Conservation (phyloP, 2,113 vertebrate genomes). For the Pseudopipra pipra region DNA sequence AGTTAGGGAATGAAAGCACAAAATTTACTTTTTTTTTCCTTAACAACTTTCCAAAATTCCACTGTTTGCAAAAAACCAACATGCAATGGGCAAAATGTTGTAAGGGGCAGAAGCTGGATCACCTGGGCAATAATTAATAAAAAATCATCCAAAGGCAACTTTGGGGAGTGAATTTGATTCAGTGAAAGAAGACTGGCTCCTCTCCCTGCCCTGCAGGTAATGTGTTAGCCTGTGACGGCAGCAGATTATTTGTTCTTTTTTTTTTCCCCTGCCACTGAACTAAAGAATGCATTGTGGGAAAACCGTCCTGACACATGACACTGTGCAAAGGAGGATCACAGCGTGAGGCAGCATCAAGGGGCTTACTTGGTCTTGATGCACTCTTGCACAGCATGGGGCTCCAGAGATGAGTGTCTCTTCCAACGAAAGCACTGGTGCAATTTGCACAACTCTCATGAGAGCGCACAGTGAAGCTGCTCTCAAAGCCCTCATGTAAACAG, state of each 20-base stretch:
- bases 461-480: constrained; percentile 70
- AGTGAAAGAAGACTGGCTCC: constrained; percentile 12
- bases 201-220: constrained; percentile 73
- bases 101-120: background rate
- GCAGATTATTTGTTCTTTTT: constrained; percentile 77
- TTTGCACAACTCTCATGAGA: constrained; percentile 80
- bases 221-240: constrained; percentile 72
- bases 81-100: background rate
- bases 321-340: constrained; percentile 82
- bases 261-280: constrained; percentile 71
- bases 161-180: constrained; percentile 18
- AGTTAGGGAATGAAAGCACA: background rate
- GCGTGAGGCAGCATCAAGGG: constrained; percentile 83
- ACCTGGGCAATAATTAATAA: background rate
- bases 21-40: background rate
- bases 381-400: constrained; percentile 80
- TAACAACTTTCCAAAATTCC: background rate
- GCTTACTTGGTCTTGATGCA: constrained; percentile 85
- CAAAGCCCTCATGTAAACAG: constrained; percentile 76
- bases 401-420: constrained; percentile 79
- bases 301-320: constrained; percentile 82
- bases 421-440: constrained; percentile 78
- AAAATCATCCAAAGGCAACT: background rate
- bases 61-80: background rate
- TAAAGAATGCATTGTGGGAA: constrained; percentile 87